Evolutionary conservation across 92 coral and sea anemone genomes (phyloP), one percentile per base, ranked within the genome.

Genomic region (Bergia sp.): DNA sequence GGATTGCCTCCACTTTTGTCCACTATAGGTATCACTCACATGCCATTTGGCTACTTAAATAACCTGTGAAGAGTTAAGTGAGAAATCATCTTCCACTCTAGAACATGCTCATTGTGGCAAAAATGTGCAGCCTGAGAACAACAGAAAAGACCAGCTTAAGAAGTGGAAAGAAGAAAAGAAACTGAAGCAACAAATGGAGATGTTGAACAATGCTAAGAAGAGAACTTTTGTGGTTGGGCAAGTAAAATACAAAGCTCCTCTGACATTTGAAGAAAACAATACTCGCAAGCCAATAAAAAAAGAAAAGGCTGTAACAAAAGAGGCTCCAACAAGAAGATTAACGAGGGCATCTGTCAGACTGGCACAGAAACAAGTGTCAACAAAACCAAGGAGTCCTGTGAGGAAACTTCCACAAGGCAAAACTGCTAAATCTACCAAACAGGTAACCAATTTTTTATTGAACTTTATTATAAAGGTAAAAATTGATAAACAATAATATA

Each of bases 141-240:
- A 79, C 49, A 93, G 98, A 39, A 90, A 91, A 77, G 94, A 92
- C 7, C 76, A 79, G 87, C 93, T 96, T 5, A 64, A 86, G 86
- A 96, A 96, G 88, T 96, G 98, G 98, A 85, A 88, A 4, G 97
- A 94, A 85, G 94, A 96, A 55, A 88, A 93, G 57, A 92, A 85
- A 76, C 88, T 91, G 57, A 92, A 91, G 73, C 92, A 82, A 65
- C 86, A 88, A 64, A 79, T 87, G 47, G 96, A 93, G 7, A 79
- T 88, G 37, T 43, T 83, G 4, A 81, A 86, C 45, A 94, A 91
- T 49, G 50, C 80, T 13, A 90, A 93, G 89, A 93, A 91, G 47
- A 90, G 92, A n/a, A 87, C 92, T 36, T 96, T 96, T 89, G 93
- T 92, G 11, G 95, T 94, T 65, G 83, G 96, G 9, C 98, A 93